Conservation (phyloP, 2,797 vertebrate genomes). For the Macropus fuliginosus region DNA sequence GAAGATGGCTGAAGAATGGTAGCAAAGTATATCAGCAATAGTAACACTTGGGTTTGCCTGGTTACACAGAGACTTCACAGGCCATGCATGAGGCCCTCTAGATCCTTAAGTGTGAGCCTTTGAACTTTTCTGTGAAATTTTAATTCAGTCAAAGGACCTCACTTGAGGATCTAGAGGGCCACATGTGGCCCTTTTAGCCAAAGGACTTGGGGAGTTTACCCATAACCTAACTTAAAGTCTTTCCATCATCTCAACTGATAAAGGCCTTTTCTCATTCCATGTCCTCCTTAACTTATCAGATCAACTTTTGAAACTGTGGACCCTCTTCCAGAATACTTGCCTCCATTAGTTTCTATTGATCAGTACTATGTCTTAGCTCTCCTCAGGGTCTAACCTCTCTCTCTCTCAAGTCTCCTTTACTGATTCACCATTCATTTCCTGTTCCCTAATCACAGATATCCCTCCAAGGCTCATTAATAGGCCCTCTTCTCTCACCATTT, state of each 20-base stretch:
- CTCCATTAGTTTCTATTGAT: neutral
- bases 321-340: neutral
- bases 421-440: neutral
- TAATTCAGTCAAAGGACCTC: no score
- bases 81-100: no score
- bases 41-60: neutral
- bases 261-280: neutral
- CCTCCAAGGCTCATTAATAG: neutral
- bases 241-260: neutral
- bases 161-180: no score
- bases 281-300: neutral
- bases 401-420: neutral
- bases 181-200: neutral
- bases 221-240: neutral
- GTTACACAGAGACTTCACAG: no score
- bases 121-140: no score
- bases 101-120: no score
- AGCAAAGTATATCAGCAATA: neutral
- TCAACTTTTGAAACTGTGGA: neutral
- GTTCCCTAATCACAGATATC: neutral
- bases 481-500: neutral
- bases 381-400: neutral
- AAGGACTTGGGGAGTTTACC: neutral
- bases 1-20: neutral
- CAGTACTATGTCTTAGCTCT: neutral